Evolutionary conservation across 2,113 vertebrate genomes (phyloP), one percentile per base, ranked within the genome.

Genomic region (Lepus americanus): DNA sequence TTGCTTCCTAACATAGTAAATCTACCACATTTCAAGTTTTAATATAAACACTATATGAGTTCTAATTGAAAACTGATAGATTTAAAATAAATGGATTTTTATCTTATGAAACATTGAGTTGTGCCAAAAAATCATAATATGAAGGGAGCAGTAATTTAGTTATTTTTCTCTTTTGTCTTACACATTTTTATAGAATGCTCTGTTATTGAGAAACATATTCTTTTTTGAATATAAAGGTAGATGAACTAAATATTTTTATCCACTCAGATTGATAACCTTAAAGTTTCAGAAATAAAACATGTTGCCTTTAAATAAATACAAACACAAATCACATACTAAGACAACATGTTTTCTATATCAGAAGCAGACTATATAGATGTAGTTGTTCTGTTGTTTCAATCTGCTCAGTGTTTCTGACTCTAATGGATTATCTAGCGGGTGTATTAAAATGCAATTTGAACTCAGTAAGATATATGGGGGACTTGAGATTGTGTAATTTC

Each of bases 41-140:
- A 31, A 94, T 20, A 49, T 44, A 96, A 96, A 87, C 63, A 6
- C 83, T 97, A 49, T 0, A 2, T 76, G 29, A 14, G 0, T 93
- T 97, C 66, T 97, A 96, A 96, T 1, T 92, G 87, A 97, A 96
- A 96, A n/a, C 2, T 44, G 12, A 73, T 93, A 64, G 23, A 88
- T 97, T 91, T 92, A 82, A 95, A 83, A 78, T 94, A 44, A 92
- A 13, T 93, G 19, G 25, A 82, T 63, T 95, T 89, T 92, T 89
- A 84, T 31, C 27, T 39, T 92, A 74, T 74, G 12, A n/a, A 53
- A 2, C n/a, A 70, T 25, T 92, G 55, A 11, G 67, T 29, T 84
- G 2, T 87, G 64, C 96, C 96, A 90, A 20, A 66, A 74, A 95
- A 97, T 94, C 72, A 44, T 20, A 93, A 80, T 31, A 90, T 14